phyloP scores from a whole-genome alignment of 1,140 invertebrate species.

The Philaenus spumarius region DNA sequence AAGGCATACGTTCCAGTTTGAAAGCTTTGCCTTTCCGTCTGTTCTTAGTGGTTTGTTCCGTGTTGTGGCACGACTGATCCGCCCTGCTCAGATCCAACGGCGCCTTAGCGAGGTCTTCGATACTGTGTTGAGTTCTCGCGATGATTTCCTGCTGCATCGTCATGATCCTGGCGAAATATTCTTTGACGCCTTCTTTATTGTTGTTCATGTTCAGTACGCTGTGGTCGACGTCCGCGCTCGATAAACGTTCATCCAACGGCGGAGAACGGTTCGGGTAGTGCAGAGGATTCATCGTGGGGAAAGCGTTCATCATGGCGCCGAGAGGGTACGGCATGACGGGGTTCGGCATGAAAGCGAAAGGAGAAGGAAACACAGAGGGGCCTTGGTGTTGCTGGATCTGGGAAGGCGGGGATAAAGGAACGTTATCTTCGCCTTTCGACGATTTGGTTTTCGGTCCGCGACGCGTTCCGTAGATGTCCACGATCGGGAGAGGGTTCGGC shows the following conservation, averaged over 20 bases:
- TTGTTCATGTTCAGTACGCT: conserved; percentile 4
- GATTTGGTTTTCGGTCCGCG: conserved; percentile 72
- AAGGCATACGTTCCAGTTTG: conserved; percentile 47
- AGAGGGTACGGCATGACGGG: conserved; percentile 20
- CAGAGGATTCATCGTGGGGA: conserved; percentile 13
- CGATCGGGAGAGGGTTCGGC: conserved; percentile 76
- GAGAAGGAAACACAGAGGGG: conserved; percentile 15
- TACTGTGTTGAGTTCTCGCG: neutral
- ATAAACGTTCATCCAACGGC: neutral
- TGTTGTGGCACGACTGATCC: conserved; percentile 6
- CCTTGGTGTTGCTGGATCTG: conserved; percentile 3
- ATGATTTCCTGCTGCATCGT: conserved; percentile 9
- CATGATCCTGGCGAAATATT: conserved; percentile 6
- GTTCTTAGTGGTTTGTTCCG: conserved; percentile 44
- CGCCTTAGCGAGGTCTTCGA: conserved; percentile 2
- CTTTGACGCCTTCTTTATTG: conserved; percentile 13
- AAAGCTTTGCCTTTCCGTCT: conserved; percentile 72
- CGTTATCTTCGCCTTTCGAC: conserved; percentile 15
- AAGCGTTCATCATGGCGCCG: conserved; percentile 23
- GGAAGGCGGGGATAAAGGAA: neutral
- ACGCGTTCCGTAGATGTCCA: conserved; percentile 84
- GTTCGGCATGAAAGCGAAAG: conserved; percentile 23
- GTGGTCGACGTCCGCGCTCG: neutral
- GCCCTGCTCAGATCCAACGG: conserved; percentile 28
- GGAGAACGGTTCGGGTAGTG: conserved; percentile 4